phyloP scores from a whole-genome alignment of 1,140 invertebrate genomes.

The Neodiprion virginianus region DNA sequence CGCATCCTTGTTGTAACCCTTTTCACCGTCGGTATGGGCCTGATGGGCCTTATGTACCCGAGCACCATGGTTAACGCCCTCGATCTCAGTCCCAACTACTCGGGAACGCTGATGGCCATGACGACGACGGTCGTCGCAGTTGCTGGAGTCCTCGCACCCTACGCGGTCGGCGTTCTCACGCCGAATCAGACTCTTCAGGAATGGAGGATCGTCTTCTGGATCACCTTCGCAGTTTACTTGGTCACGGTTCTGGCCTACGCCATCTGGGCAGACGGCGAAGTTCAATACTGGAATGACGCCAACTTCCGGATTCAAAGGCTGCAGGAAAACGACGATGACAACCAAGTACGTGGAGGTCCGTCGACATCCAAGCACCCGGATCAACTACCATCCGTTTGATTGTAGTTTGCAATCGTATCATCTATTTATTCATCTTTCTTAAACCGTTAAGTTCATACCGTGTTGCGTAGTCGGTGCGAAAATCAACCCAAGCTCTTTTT shows the following conservation, averaged over 20 bases:
- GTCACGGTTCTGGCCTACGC: slow-evolving; percentile 77
- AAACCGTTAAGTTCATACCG: too few species aligned
- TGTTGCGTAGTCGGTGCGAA: too few species aligned
- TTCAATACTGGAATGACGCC: slow-evolving; percentile 41
- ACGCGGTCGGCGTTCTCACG: too few species aligned
- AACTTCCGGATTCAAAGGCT: too few species aligned
- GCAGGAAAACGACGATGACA: too few species aligned
- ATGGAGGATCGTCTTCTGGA: slow-evolving; percentile 85
- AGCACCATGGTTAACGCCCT: slow-evolving; percentile 56
- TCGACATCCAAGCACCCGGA: too few species aligned
- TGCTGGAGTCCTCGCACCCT: slow-evolving; percentile 52
- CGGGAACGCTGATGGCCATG: slow-evolving; percentile 60
- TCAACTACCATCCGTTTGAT: too few species aligned
- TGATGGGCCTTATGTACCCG: slow-evolving; percentile 36
- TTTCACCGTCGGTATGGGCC: slow-evolving; percentile 35
- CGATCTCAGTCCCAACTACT: slow-evolving; percentile 46
- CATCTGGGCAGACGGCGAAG: slow-evolving; percentile 37
- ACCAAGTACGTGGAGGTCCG: too few species aligned
- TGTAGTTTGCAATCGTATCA: too few species aligned
- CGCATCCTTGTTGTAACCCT: slow-evolving; percentile 30
- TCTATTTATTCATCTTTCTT: too few species aligned
- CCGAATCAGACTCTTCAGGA: slow-evolving; percentile 69
- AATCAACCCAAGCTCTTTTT: too few species aligned
- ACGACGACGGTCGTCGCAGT: slow-evolving; percentile 65
- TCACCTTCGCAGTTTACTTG: slow-evolving; percentile 74